phyloP scores from a whole-genome alignment of 2,113 vertebrate species.

The Phocoena phocoena region DNA sequence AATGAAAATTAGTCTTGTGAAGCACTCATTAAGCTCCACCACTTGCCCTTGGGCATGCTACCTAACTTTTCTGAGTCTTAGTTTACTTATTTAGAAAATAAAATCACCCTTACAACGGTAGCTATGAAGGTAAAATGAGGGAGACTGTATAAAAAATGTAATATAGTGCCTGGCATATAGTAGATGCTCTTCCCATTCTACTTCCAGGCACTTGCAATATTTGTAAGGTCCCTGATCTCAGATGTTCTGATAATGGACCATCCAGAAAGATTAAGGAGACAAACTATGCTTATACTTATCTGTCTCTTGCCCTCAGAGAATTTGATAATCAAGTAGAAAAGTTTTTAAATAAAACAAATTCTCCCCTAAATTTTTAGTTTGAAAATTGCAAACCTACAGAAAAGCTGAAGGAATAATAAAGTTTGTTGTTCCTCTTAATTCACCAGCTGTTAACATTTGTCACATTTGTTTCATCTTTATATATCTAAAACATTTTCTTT shows the following conservation, averaged over 20 bases:
- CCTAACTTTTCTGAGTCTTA: conserved; percentile 25
- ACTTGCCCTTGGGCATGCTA: background rate
- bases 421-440: background rate
- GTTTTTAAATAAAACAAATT: background rate
- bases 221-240: background rate
- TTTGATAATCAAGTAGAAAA: background rate
- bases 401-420: conserved; percentile 14
- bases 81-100: conserved; percentile 23
- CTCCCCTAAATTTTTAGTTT: background rate
- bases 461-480: conserved; percentile 25
- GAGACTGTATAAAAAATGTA: background rate
- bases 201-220: background rate
- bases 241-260: background rate
- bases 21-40: background rate
- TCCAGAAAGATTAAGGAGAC: background rate
- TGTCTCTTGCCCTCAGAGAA: background rate
- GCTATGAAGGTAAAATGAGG: background rate
- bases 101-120: background rate
- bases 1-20: conserved; percentile 6
- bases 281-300: background rate
- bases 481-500: background rate
- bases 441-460: background rate
- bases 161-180: background rate
- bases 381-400: conserved; percentile 29
- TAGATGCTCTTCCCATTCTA: background rate